Evolutionary conservation across 2,113 vertebrate genomes (phyloP).

Genomic region (Paracyprichromis sp.): DNA sequence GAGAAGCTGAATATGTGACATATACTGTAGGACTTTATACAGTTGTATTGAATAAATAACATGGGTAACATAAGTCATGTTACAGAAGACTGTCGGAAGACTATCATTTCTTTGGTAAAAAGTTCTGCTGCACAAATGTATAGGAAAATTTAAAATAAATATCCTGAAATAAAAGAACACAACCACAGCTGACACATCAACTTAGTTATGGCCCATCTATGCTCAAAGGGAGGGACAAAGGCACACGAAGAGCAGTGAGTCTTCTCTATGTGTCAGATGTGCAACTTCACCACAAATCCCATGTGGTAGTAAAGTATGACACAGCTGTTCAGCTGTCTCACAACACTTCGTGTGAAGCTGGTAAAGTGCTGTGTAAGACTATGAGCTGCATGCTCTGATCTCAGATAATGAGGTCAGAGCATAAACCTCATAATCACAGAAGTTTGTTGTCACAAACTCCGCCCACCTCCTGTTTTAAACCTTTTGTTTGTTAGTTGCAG

Average conservation of each 20-base stretch:
- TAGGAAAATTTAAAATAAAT: accelerated
- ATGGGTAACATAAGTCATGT: neutral
- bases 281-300: neutral
- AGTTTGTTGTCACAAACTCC: neutral
- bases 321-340: neutral
- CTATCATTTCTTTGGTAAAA: neutral
- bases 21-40: neutral
- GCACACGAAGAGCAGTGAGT: neutral
- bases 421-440: neutral
- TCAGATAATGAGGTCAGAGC: neutral
- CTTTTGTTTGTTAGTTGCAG: neutral
- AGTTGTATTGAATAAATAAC: neutral
- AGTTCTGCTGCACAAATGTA: neutral
- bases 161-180: neutral
- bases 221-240: neutral
- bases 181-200: neutral
- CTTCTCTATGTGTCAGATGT: neutral
- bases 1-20: neutral
- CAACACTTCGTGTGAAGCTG: neutral
- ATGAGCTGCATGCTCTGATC: neutral
- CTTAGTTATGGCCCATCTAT: neutral
- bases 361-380: neutral
- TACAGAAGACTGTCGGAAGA: neutral
- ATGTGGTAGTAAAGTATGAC: neutral
- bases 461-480: neutral